Conservation (phyloP, 2,797 vertebrate genomes). For the Megaceryle alcyon region DNA sequence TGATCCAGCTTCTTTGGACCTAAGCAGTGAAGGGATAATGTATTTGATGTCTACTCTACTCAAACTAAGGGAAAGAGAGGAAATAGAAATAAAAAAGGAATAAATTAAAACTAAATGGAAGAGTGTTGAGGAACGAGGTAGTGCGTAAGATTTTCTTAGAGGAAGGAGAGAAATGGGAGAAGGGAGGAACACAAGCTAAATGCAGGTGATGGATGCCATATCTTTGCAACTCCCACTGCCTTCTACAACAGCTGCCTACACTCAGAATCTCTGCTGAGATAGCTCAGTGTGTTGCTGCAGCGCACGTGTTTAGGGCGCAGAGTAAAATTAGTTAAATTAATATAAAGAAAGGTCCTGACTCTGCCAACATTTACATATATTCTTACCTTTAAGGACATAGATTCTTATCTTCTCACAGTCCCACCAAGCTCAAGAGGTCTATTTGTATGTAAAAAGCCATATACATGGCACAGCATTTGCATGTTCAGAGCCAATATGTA, state of each 20-base stretch:
- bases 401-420: background rate
- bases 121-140: background rate
- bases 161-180: background rate
- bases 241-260: background rate
- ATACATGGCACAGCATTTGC: background rate
- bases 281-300: background rate
- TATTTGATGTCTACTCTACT: background rate
- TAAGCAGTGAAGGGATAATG: background rate
- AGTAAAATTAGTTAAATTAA: background rate
- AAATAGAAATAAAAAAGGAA: background rate
- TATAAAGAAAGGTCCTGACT: background rate
- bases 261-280: background rate
- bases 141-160: background rate
- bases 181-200: background rate
- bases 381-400: background rate
- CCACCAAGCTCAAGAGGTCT: background rate
- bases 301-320: background rate
- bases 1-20: background rate
- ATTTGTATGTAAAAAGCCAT: background rate
- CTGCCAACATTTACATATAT: background rate
- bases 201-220: fast-evolving
- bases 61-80: background rate
- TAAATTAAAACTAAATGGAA: background rate
- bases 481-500: background rate
- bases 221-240: background rate